These are phyloP conservation scores for Melanostoma scalare DNA, from an alignment of 2,888 invertebrate genomes.

Conservation along the genomic window DNA sequence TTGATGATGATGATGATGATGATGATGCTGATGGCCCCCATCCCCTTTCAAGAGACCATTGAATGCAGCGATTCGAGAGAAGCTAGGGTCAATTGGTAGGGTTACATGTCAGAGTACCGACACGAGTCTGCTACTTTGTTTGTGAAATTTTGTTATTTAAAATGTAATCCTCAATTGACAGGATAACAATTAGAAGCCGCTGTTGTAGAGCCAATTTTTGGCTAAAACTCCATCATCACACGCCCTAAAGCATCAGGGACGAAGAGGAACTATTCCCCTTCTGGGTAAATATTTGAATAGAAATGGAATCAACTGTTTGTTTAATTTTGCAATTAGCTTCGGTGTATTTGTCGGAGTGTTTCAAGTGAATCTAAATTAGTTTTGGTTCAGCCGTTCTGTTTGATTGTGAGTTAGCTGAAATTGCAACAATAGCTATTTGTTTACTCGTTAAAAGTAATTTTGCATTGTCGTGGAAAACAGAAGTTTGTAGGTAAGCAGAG, in stretches of 20 bases:
- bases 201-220: background rate
- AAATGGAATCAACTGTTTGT: conserved; percentile 26
- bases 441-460: conserved; percentile 27
- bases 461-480: too few species aligned
- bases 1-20: conserved; percentile 36
- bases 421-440: conserved; percentile 14
- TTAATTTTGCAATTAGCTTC: conserved; percentile 57
- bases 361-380: conserved; percentile 20
- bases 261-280: background rate
- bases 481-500: too few species aligned
- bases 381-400: background rate
- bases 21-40: background rate
- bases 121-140: conserved; percentile 23
- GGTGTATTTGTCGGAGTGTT: conserved; percentile 19
- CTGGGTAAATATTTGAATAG: conserved; percentile 29
- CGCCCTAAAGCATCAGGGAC: background rate
- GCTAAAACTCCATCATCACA: background rate
- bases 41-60: background rate
- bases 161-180: background rate
- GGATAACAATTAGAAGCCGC: too few species aligned
- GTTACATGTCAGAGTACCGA: conserved; percentile 43
- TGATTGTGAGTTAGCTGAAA: background rate
- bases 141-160: background rate
- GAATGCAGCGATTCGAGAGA: conserved; percentile 48
- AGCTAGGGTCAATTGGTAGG: conserved; percentile 57